Base-by-base conservation (phyloP, 2,888 invertebrate species). In the Diogma glabrata region DNA sequence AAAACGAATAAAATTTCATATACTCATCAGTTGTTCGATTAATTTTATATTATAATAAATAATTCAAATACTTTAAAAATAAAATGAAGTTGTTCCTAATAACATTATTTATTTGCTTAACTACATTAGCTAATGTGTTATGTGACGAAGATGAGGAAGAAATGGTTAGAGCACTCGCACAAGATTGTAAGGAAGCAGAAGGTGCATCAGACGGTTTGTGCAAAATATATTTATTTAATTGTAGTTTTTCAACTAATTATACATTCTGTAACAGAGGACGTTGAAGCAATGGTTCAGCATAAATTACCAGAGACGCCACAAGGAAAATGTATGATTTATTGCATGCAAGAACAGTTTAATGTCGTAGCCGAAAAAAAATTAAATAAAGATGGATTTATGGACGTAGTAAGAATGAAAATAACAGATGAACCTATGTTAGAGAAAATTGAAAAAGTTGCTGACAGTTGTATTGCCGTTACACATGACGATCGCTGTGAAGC, bases 161-260 rank as follows among this genome's bases (percentile, higher is more conserved):
- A 43, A 43, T 43, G 43, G 6, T 43, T 22, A 43, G n/a, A 43
- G 14, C 22, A 22, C 8, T 43, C n/a, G 5, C 22, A 4, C 43
- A 43, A 23, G 43, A 43, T 22, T 43, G 43, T n/a, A 43, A 43
- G n/a, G 43, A 43, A 43, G 23, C 20, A 14, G 43, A 43, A n/a
- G 43, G 43, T 23, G 43, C 43, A 22, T 3, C 20, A 14, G 43
- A 43, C 23, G 43, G 43, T 43, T 22, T 22, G 38, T n/a, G n/a
- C n/a, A 5, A 19, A 4, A 19, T 36, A 8, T 40, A 20, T 40
- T 5, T n/a, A 20, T 4, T 7, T 3, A 19, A 40, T 40, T 40
- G 20, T n/a, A 22, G 20, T 2, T 1, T 6, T 12, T n/a, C 10
- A n/a, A 43, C 23, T 43, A 43, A 3, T 43, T 43, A 12, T 20